A percentile compares a stretch with the other conserved stretches of the same genome.
Conservation (phyloP, 2,888 invertebrate genomes). For the Heliconius charithonia region DNA sequence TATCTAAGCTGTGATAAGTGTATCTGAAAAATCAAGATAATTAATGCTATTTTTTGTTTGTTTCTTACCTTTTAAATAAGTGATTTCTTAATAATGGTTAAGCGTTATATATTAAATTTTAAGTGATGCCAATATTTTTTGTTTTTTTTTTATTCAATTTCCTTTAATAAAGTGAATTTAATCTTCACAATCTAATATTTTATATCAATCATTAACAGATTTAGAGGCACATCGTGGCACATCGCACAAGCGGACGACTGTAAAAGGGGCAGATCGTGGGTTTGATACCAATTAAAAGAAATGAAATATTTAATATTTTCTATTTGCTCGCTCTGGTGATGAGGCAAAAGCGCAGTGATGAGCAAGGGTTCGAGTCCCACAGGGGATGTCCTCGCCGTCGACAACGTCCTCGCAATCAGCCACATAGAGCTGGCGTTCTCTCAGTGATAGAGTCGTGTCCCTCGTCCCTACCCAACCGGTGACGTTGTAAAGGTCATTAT, state of each 20-base stretch:
- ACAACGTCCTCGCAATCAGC: too few species aligned
- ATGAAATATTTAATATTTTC: not conserved
- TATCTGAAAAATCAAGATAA: slow-evolving; percentile 12
- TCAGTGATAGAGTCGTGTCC: too few species aligned
- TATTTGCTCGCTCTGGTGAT: not conserved
- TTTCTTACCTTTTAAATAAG: not conserved
- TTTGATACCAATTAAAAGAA: not conserved
- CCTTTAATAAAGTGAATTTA: not conserved
- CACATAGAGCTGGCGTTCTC: too few species aligned
- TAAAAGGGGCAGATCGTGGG: not conserved
- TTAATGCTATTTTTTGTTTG: not conserved
- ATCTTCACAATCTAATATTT: not conserved
- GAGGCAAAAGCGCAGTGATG: not conserved
- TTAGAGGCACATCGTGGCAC: not conserved
- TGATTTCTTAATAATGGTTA: not conserved
- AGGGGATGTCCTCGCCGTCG: too few species aligned
- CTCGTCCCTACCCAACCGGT: too few species aligned
- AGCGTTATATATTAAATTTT: not conserved
- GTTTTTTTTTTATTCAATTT: not conserved
- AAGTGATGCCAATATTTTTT: not conserved
- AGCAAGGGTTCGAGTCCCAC: not conserved
- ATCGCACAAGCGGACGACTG: not conserved
- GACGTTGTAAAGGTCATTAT: too few species aligned
- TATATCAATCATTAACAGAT: not conserved
- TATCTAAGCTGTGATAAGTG: not conserved